phyloP scores from a whole-genome alignment of 2,888 invertebrate species.

The Drosophila subsilvestris region DNA sequence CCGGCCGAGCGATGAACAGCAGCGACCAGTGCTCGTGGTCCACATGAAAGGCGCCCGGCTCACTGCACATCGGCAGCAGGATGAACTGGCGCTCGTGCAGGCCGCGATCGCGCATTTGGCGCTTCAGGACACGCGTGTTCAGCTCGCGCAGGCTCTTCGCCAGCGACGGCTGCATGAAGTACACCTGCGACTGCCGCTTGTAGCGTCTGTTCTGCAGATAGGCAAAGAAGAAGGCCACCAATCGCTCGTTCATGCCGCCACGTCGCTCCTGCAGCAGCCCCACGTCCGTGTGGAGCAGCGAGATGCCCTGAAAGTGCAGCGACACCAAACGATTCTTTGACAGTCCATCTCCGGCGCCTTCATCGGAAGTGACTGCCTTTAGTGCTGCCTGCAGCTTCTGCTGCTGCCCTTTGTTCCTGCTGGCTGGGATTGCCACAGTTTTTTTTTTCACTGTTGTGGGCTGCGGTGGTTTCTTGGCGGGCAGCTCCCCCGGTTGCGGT shows the following conservation, averaged over 20 bases:
- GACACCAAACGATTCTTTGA: background rate
- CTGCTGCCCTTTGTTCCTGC: background rate
- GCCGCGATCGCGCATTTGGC: slow-evolving; percentile 11
- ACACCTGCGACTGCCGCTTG: slow-evolving; percentile 32
- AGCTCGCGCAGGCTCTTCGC: slow-evolving; percentile 14
- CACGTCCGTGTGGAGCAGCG: slow-evolving; percentile 49
- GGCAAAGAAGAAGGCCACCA: slow-evolving; percentile 51
- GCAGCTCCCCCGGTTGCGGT: no score
- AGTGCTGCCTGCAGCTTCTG: background rate
- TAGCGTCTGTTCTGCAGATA: slow-evolving; percentile 48
- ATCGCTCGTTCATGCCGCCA: slow-evolving; percentile 47
- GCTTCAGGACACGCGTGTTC: slow-evolving; percentile 10
- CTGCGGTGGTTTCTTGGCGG: background rate
- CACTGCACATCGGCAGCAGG: slow-evolving; percentile 41
- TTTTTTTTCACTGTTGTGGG: background rate
- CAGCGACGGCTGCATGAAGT: slow-evolving; percentile 43
- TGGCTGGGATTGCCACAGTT: background rate
- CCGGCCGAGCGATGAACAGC: slow-evolving; percentile 54
- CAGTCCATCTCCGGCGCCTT: slow-evolving; percentile 1
- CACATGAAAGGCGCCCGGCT: background rate
- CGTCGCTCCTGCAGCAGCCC: slow-evolving; percentile 40
- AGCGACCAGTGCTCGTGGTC: slow-evolving; percentile 51
- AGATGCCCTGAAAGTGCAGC: slow-evolving; percentile 42
- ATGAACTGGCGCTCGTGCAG: slow-evolving; percentile 41
- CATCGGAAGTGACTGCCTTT: background rate